Evolutionary conservation across 1,140 invertebrate species (phyloP).

Genomic region (Platyura marginata): DNA sequence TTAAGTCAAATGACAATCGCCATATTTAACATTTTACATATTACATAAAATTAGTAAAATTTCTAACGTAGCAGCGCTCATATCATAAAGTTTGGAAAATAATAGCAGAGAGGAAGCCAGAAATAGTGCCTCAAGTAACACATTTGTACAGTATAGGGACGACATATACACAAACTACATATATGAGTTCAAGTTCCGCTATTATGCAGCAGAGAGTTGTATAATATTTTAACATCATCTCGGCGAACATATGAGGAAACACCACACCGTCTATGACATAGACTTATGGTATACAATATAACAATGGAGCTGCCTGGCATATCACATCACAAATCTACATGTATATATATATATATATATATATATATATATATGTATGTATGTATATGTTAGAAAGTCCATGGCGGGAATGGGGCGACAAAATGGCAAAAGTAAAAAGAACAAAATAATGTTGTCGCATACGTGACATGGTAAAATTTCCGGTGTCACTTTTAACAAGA

Average conservation of each 20-base stretch:
- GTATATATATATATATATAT: neutral
- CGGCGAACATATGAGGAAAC: neutral
- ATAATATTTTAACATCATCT: neutral
- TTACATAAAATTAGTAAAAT: too few species aligned
- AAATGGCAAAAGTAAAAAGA: neutral
- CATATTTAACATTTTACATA: too few species aligned
- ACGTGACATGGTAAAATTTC: neutral
- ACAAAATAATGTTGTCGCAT: neutral
- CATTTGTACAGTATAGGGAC: too few species aligned
- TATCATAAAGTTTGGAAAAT: too few species aligned
- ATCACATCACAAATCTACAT: neutral
- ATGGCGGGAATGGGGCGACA: too few species aligned
- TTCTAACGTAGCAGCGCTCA: too few species aligned
- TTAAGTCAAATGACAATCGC: too few species aligned
- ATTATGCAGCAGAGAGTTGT: neutral
- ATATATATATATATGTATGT: neutral
- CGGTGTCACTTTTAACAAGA: neutral
- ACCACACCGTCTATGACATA: neutral
- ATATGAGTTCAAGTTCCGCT: neutral
- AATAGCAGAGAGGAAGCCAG: too few species aligned
- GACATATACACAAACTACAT: too few species aligned
- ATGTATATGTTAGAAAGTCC: too few species aligned
- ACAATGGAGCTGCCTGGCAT: neutral
- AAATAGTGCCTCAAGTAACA: too few species aligned
- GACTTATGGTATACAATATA: neutral